These are phyloP conservation scores for Aselliscus stoliczkanus DNA, from an alignment of 2,797 vertebrate species.

Conservation along the genomic window DNA sequence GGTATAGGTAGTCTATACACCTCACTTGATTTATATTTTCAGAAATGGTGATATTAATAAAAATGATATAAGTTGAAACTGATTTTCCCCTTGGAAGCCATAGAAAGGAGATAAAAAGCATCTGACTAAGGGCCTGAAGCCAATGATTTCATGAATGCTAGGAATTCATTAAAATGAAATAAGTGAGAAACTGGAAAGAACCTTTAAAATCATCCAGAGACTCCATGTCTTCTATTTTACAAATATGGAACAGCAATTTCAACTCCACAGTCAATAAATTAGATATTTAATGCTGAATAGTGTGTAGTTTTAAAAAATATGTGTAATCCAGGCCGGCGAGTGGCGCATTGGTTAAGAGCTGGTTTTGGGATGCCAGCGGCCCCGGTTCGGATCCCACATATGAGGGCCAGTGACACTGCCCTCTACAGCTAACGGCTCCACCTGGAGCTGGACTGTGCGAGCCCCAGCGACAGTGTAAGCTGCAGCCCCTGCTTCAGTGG, in stretches of 20 bases:
- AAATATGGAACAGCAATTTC: neutral
- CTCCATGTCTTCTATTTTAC: slow-evolving; percentile 22
- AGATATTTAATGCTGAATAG: neutral
- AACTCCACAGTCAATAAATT: neutral
- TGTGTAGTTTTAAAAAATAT: neutral
- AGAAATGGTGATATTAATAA: neutral
- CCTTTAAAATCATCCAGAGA: neutral
- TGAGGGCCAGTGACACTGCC: too few species aligned
- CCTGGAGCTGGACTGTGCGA: too few species aligned
- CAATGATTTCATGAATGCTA: slow-evolving; percentile 7
- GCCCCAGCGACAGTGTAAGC: too few species aligned
- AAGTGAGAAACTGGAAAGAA: slow-evolving; percentile 8
- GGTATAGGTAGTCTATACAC: neutral
- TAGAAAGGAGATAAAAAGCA: neutral
- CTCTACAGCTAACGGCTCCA: too few species aligned
- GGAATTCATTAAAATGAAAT: slow-evolving; percentile 24
- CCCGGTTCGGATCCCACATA: too few species aligned
- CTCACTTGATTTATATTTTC: slow-evolving; percentile 33
- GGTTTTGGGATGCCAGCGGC: too few species aligned
- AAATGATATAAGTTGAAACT: neutral
- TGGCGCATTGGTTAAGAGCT: too few species aligned
- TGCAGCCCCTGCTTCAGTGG: too few species aligned
- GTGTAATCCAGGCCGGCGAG: neutral
- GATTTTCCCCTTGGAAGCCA: neutral
- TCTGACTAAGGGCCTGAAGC: neutral